These are phyloP conservation scores for Amphipoea oculea DNA, from an alignment of 2,888 invertebrate species.

Conservation along the genomic window DNA sequence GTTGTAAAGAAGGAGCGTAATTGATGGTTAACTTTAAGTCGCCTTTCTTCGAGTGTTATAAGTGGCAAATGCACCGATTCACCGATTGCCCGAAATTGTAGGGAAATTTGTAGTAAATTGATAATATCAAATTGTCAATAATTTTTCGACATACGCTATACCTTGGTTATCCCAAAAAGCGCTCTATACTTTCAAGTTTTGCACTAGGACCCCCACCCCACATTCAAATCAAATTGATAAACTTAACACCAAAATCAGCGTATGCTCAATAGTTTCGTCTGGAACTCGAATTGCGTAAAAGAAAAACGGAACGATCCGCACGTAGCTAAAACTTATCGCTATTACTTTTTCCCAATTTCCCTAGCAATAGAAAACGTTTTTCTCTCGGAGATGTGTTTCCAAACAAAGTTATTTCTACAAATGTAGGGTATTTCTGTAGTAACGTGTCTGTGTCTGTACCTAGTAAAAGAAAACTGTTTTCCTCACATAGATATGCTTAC, in stretches of 20 bases:
- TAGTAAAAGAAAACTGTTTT: not conserved
- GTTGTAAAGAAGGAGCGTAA: not conserved
- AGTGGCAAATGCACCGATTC: not conserved
- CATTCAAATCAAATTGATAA: not conserved
- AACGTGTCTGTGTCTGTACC: not conserved
- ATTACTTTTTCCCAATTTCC: conserved; percentile 24
- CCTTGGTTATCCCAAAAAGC: not conserved
- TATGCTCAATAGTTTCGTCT: conserved; percentile 1
- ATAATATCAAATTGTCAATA: not conserved
- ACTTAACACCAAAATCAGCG: not conserved
- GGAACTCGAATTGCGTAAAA: not conserved
- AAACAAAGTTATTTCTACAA: conserved; percentile 23
- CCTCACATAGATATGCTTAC: not conserved
- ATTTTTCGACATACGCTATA: not conserved
- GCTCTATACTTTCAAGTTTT: not conserved
- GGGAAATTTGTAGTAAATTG: not conserved
- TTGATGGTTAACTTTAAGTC: not conserved
- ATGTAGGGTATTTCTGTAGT: not conserved
- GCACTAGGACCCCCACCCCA: not conserved
- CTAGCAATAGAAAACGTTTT: conserved; percentile 29
- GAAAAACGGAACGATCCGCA: conserved; percentile 8
- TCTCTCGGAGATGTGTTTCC: conserved; percentile 4
- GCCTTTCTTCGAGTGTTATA: not conserved
- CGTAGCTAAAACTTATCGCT: conserved; percentile 31
- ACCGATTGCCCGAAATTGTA: not conserved